Percentiles rank a stretch among this genome's conserved stretches.
phyloP scores from a whole-genome alignment of 1,140 invertebrate genomes.

The Leptinotarsa texana region DNA sequence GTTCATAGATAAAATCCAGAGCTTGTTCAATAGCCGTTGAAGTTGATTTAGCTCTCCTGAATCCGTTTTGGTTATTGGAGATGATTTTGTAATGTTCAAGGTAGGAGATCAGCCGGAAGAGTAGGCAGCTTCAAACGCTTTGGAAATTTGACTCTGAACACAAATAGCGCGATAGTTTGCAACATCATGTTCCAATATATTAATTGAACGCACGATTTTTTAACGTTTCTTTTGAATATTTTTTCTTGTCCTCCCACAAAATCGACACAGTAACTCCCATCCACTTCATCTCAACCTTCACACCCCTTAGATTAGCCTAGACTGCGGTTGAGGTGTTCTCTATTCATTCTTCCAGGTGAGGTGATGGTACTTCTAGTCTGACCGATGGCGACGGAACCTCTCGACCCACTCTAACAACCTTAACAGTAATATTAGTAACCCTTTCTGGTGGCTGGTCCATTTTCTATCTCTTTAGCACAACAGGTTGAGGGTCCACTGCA shows the following conservation, averaged over 20 bases:
- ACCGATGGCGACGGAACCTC: constrained; percentile 36
- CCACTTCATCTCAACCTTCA: background rate
- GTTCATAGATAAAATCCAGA: too few species aligned
- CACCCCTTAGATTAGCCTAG: background rate
- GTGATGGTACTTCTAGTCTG: constrained; percentile 36
- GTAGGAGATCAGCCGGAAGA: too few species aligned
- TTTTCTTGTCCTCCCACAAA: background rate
- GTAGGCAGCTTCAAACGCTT: too few species aligned
- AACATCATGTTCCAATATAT: too few species aligned
- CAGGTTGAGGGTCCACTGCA: constrained; percentile 16
- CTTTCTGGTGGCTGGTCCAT: constrained; percentile 41
- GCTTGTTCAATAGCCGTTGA: too few species aligned
- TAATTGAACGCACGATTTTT: too few species aligned
- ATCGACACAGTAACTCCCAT: background rate
- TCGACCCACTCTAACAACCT: constrained; percentile 29
- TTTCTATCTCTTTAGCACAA: constrained; percentile 30
- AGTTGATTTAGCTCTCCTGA: too few species aligned
- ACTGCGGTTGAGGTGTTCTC: background rate
- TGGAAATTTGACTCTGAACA: too few species aligned
- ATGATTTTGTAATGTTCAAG: too few species aligned
- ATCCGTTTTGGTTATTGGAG: too few species aligned
- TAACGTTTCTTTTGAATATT: too few species aligned
- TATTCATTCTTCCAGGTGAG: constrained; percentile 43
- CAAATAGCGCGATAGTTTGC: too few species aligned
- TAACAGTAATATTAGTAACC: constrained; percentile 31